A percentile compares a stretch with the other conserved stretches of the same genome.
These are phyloP conservation scores for Cinara cedri DNA, from an alignment of 2,888 invertebrate genomes.

Conservation along the genomic window DNA sequence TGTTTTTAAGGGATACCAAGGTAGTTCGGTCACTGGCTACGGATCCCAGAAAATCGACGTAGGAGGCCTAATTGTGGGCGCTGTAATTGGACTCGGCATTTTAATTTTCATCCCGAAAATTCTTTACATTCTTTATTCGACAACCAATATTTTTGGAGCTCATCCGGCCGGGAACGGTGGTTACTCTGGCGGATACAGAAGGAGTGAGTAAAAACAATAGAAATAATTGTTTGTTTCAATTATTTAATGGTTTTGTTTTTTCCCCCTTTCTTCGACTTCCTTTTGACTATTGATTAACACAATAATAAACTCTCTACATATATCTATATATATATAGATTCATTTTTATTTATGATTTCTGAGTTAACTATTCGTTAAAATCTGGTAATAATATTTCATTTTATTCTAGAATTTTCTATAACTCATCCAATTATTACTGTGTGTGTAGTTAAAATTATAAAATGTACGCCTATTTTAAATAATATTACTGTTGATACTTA, in stretches of 20 bases:
- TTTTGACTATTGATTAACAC: too few relatives aligned
- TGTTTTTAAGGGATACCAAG: slow-evolving; percentile 36
- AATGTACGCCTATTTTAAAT: too few relatives aligned
- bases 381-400: too few relatives aligned
- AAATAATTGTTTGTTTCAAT: background rate
- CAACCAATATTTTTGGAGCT: slow-evolving; percentile 69
- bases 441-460: too few relatives aligned
- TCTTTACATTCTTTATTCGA: slow-evolving; percentile 63
- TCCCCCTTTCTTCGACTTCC: background rate
- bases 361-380: too few relatives aligned
- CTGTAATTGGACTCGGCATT: slow-evolving; percentile 80
- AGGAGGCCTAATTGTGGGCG: slow-evolving; percentile 81
- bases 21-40: slow-evolving; percentile 30
- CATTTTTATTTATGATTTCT: background rate
- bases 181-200: slow-evolving; percentile 60
- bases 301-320: too few relatives aligned
- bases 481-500: background rate
- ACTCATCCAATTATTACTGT: too few relatives aligned
- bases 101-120: slow-evolving; percentile 81
- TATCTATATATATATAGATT: too few relatives aligned
- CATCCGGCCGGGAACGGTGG: slow-evolving; percentile 70
- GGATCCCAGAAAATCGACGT: slow-evolving; percentile 72
- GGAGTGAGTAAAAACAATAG: slow-evolving; percentile 31
- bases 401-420: too few relatives aligned
- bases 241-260: background rate